Evolutionary conservation across 2,113 vertebrate species (phyloP), one percentile per base, ranked within the genome.

Genomic region (Tetraodon nigroviridis): DNA sequence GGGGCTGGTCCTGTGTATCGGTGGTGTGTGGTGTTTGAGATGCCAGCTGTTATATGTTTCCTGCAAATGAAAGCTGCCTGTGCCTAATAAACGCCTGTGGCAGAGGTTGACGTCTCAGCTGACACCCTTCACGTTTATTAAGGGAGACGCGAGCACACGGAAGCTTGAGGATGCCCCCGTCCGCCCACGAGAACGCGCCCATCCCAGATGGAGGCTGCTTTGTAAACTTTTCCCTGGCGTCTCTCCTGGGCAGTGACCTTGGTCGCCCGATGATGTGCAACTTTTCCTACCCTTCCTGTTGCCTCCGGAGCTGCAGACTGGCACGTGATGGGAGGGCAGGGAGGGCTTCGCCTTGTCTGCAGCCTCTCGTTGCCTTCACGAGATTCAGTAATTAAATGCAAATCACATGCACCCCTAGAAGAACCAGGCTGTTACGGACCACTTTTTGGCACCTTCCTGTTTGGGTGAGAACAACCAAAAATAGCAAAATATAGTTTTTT

Each of bases 41-140:
- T 55, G 29, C 51, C 60, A 51, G 62, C 63, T 78, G 72, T 80
- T 60, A 46, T 75, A 80, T 54, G 69, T 78, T 83, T 82, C 84
- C 75, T 76, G 61, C 40, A 56, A 67, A 75, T 78, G 72, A 80
- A 85, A 81, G 75, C 65, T 80, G 66, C 84, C 84, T 80, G 83
- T 84, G 84, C 84, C 64, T 60, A 73, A 71, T 81, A 78, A 86
- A 89, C 77, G 48, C 12, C 12, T 40, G 79, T 17, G 51, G 68
- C 61, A 50, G 41, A 54, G 68, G 77, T 51, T 55, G 65, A 64
- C 18, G 15, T 73, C 56, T 46, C 60, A 21, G 61, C 71, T 63
- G 50, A 67, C 84, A 77, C 71, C 63, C 75, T 58, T 67, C 48
- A 62, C 54, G 80, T 84, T 77, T 68, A 81, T 79, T 73, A 72